Evolutionary conservation across 1,140 invertebrate genomes (phyloP).

Genomic region (Cephus cinctus): DNA sequence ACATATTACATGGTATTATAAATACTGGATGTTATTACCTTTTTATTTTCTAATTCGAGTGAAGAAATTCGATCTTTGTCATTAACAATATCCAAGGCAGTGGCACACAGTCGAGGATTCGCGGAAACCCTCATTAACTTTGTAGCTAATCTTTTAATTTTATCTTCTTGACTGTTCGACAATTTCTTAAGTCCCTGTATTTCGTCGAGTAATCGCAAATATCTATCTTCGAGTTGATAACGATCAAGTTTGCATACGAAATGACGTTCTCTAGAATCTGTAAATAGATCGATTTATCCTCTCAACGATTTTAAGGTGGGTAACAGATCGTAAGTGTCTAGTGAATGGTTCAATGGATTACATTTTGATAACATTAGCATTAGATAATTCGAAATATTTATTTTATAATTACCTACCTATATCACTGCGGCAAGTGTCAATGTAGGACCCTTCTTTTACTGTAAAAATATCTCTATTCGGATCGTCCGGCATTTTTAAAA

Average conservation of each 20-base stretch:
- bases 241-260: conserved; percentile 46
- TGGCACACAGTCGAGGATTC: conserved; percentile 35
- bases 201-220: conserved; percentile 47
- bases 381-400: conserved; percentile 1
- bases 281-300: conserved; percentile 11
- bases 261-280: conserved; percentile 49
- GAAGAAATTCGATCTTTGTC: conserved; percentile 36
- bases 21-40: conserved; percentile 26
- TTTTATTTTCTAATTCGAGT: conserved; percentile 45
- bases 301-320: not conserved
- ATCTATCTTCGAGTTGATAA: conserved; percentile 48
- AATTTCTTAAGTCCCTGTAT: conserved; percentile 43
- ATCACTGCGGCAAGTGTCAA: conserved; percentile 30
- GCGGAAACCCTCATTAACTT: conserved; percentile 45
- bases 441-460: conserved; percentile 35
- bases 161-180: conserved; percentile 47
- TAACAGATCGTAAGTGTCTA: too few species aligned
- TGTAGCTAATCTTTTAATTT: conserved; percentile 48
- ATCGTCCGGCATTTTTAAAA: conserved; percentile 40
- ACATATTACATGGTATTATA: conserved; percentile 3
- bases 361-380: conserved; percentile 7
- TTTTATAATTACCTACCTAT: conserved; percentile 30
- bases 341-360: conserved; percentile 9
- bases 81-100: conserved; percentile 27
- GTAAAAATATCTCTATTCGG: conserved; percentile 37